Base-by-base conservation (phyloP, 2,797 vertebrate species). In the Lepilemur septentrionalis region DNA sequence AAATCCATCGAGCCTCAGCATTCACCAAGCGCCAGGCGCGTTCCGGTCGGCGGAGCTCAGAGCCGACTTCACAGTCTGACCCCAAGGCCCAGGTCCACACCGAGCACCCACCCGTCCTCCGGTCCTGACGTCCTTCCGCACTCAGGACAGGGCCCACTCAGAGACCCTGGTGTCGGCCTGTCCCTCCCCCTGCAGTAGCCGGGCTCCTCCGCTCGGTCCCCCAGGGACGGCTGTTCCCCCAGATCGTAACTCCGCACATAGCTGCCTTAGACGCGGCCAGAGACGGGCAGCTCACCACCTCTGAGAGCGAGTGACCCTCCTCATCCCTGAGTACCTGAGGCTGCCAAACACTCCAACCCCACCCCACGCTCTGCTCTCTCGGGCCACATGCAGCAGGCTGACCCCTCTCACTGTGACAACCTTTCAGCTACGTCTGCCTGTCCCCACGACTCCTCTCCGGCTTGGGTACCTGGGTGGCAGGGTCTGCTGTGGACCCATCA, bases 1-100 rank as follows among this genome's bases (percentile, higher is more conserved):
- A 93, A 92, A 97, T 95, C 96, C 94, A 69, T 70, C 92, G 93
- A 89, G 63, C 22, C 1, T 89, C 23, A 25, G 73, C 76, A 93
- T 82, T 41, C 82, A 85, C 72, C 81, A 61, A 91, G 78, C 38
- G 14, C 35, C 84, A 67, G 89, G 55, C 91, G 32, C 59, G 25
- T 81, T 55, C 81, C 69, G 7, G 30, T 38, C 86, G 38, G 38
- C 46, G 5, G 57, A 82, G 63, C 55, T 75, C 2, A 0, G 55
- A 55, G 46, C 30, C 48, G 28, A 18, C n/a, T 50, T 81, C 55
- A 57, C 67, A 41, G 2, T 28, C n/a, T 35, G 46, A 46, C 69
- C 70, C 1, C 30, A 7, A 30, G 79, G 15, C 32, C 41, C 59
- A 8, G 13, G 55, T 67, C 69, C 55, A 75, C 11, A 70, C 2